Conservation (phyloP, 2,113 vertebrate species). For the Cynopterus brachyotis region DNA sequence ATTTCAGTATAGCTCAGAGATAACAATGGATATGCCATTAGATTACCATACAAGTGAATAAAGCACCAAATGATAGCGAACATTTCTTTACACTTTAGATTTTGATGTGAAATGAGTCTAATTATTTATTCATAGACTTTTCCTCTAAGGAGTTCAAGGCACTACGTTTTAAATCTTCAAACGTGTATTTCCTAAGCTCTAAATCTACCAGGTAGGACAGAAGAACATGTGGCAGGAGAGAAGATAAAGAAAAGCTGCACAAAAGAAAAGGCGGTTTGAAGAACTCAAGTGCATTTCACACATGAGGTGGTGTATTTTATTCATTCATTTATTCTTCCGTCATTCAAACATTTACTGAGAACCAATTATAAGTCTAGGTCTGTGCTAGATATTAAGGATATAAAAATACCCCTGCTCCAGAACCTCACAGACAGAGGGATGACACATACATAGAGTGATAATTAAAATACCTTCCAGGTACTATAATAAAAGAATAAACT, state of each 20-base stretch:
- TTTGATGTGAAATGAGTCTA: slow-evolving; percentile 79
- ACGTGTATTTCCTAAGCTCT: slow-evolving; percentile 62
- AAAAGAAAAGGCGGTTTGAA: slow-evolving; percentile 33
- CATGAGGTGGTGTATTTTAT: slow-evolving; percentile 10
- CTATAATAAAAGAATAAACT: background rate
- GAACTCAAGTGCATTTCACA: background rate
- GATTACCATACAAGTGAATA: slow-evolving; percentile 76
- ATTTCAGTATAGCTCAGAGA: slow-evolving; percentile 73
- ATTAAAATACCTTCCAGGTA: background rate
- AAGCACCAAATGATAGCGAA: slow-evolving; percentile 69
- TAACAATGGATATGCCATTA: slow-evolving; percentile 77
- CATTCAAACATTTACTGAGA: slow-evolving; percentile 11
- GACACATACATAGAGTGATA: background rate
- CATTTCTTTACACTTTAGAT: slow-evolving; percentile 74
- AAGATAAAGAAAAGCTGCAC: slow-evolving; percentile 47
- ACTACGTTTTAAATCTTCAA: slow-evolving; percentile 72
- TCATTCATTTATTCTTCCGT: slow-evolving; percentile 31
- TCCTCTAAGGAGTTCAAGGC: slow-evolving; percentile 70
- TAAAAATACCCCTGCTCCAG: background rate
- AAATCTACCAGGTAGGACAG: slow-evolving; percentile 59
- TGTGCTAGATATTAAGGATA: background rate
- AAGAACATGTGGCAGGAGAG: slow-evolving; percentile 12
- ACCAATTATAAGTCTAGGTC: background rate
- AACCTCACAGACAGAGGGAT: background rate
- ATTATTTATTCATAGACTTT: slow-evolving; percentile 80